Conservation (phyloP, 2,797 vertebrate species). For the Phoxinus dragarum region DNA sequence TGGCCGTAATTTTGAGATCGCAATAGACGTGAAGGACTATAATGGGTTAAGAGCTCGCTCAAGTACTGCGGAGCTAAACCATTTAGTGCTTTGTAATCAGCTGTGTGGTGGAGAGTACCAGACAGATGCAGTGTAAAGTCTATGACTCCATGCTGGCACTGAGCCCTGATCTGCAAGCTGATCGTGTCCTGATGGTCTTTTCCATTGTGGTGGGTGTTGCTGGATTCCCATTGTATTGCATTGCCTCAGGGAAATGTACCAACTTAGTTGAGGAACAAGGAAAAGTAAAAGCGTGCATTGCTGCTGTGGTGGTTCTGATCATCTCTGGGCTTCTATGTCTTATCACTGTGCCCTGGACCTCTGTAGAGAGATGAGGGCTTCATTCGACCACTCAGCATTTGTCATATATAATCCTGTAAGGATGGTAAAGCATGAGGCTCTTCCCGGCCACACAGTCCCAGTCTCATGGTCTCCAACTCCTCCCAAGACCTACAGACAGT, state of each 20-base stretch:
- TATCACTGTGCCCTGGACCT: constrained; percentile 67
- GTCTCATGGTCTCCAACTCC: constrained; percentile 42
- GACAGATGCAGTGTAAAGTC: constrained; percentile 37
- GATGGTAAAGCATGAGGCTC: constrained; percentile 48
- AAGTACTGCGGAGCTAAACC: too few relatives aligned
- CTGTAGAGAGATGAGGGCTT: constrained; percentile 68
- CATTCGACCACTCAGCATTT: constrained; percentile 61
- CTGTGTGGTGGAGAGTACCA: too few relatives aligned
- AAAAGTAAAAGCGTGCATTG: constrained; percentile 64
- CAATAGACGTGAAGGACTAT: too few relatives aligned
- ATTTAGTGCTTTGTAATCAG: too few relatives aligned
- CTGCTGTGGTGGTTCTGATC: constrained; percentile 63
- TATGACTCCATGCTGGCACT: constrained; percentile 65
- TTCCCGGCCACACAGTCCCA: neutral
- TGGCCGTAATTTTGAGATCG: too few relatives aligned
- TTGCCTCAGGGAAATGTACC: constrained; percentile 69
- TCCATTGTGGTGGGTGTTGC: constrained; percentile 60
- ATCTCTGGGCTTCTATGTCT: constrained; percentile 63
- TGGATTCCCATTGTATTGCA: constrained; percentile 60
- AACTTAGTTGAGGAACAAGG: constrained; percentile 61
- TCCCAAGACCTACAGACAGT: constrained; percentile 68
- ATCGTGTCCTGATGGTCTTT: constrained; percentile 55
- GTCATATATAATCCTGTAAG: constrained; percentile 66
- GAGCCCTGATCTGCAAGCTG: constrained; percentile 59
- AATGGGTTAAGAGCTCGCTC: too few relatives aligned